Percentiles rank a stretch among this genome's conserved stretches.
Conservation (phyloP, 2,888 invertebrate genomes). For the Sarcophaga caerulescens region DNA sequence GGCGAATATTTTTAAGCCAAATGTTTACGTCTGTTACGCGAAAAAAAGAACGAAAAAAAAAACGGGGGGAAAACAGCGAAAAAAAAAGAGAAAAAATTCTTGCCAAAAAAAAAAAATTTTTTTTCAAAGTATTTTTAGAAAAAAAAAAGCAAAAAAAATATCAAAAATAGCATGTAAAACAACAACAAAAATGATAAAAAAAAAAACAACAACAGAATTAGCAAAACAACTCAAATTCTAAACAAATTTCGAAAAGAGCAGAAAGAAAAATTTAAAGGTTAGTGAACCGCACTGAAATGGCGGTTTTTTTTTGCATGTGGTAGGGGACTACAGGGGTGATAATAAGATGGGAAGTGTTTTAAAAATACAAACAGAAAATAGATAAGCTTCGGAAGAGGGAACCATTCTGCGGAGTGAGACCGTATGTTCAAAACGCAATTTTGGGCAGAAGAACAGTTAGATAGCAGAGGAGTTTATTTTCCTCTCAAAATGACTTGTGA, state of each 20-base stretch:
- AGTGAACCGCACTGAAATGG: conserved; percentile 51
- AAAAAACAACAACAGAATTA: not conserved
- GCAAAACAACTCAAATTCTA: conserved; percentile 35
- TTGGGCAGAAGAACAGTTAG: too few relatives aligned
- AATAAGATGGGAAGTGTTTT: not conserved
- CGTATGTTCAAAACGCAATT: too few relatives aligned
- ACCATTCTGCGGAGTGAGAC: too few relatives aligned
- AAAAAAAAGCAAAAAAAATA: not conserved
- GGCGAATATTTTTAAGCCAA: conserved; percentile 34
- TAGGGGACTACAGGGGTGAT: too few relatives aligned
- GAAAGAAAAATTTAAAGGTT: conserved; percentile 41
- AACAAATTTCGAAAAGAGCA: conserved; percentile 13
- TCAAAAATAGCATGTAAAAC: not conserved
- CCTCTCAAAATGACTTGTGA: too few relatives aligned
- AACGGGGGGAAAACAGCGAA: conserved; percentile 7
- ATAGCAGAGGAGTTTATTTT: too few relatives aligned
- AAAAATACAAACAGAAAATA: not conserved
- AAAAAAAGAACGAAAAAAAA: not conserved
- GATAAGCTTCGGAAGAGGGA: not conserved
- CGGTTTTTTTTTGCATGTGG: not conserved
- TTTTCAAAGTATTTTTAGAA: conserved; percentile 47
- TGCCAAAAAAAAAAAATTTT: conserved; percentile 22
- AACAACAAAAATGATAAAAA: too few relatives aligned
- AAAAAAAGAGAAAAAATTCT: not conserved
- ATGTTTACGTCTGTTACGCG: conserved; percentile 14